Percentiles rank a stretch among this genome's conserved stretches.
These are phyloP conservation scores for Melieria crassipennis DNA, from an alignment of 2,888 invertebrate genomes.

Conservation along the genomic window DNA sequence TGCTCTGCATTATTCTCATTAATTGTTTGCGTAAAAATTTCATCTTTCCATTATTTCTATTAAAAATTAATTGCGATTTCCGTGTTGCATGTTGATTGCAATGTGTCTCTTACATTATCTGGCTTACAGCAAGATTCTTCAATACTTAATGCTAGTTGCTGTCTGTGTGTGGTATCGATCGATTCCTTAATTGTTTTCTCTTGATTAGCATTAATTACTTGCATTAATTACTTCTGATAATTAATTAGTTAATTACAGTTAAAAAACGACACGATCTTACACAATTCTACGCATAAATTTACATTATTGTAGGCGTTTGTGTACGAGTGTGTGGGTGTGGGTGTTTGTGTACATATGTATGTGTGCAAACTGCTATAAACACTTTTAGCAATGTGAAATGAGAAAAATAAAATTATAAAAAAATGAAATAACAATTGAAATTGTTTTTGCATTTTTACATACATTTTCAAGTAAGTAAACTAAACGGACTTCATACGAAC, in stretches of 20 bases:
- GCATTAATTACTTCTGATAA: too few relatives aligned
- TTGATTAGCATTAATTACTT: too few relatives aligned
- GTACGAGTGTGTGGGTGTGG: background rate
- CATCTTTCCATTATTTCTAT: background rate
- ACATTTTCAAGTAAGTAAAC: constrained; percentile 1
- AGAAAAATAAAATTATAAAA: background rate
- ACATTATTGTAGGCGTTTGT: background rate
- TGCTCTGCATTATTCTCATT: constrained; percentile 6
- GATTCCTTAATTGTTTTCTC: too few relatives aligned
- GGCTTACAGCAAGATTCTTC: too few relatives aligned
- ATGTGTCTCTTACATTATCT: too few relatives aligned
- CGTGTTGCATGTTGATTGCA: too few relatives aligned
- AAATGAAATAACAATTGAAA: background rate
- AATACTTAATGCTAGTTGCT: too few relatives aligned
- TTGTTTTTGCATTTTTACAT: background rate
- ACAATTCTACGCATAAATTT: too few relatives aligned
- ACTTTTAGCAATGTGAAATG: background rate
- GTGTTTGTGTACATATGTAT: background rate
- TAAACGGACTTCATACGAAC: constrained; percentile 4
- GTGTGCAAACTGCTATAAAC: background rate
- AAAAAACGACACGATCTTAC: too few relatives aligned
- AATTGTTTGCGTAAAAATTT: constrained; percentile 43
- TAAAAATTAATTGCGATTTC: too few relatives aligned
- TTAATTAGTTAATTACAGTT: too few relatives aligned
- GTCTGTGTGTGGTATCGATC: too few relatives aligned